Evolutionary conservation across 2,888 invertebrate genomes (phyloP), one percentile per base, ranked within the genome.

Genomic region (Lathronympha strigana): DNA sequence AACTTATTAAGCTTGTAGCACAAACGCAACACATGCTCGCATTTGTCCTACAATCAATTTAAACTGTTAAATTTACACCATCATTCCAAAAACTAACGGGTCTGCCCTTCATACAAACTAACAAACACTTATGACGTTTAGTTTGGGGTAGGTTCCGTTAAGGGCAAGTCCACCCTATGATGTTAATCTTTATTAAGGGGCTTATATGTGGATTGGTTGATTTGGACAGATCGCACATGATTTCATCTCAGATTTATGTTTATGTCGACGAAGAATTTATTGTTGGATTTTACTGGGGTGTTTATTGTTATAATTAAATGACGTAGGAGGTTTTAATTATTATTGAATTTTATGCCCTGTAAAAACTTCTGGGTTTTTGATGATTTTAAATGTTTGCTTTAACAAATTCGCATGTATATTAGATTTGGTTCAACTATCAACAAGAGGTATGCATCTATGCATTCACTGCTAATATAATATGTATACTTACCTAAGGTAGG

Each of bases 101-200:
- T 23, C 19, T 38, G 1, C 17, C 25, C 5, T 13, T 8, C 61
- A 45, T 28, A 50, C 47, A 31, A 21, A 43, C 53, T 67, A 47
- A 50, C 50, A 54, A 8, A 25, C 13, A 68, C 58, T 71, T 84
- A 72, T 31, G 72, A 45, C 77, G 6, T 82, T 82, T 76, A 73
- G 33, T 23, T 53, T 61, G 63, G 61, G 21, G 23, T 31, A 43
- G 33, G 61, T 55, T 64, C 67, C 58, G 69, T 75, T 77, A 75
- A 76, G 77, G 79, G 76, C 70, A 72, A 72, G 70, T 69, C 67
- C 79, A 71, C 80, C 84, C 83, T 79, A 53, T 76, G 76, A 76
- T 76, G 82, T 87, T 87, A 86, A 89, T 88, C 88, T 86, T 88
- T 88, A 86, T 87, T 86, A 86, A 81, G 83, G 87, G 86, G 83